These are phyloP conservation scores for Adelges cooleyi DNA, from an alignment of 1,140 invertebrate genomes.

Conservation along the genomic window DNA sequence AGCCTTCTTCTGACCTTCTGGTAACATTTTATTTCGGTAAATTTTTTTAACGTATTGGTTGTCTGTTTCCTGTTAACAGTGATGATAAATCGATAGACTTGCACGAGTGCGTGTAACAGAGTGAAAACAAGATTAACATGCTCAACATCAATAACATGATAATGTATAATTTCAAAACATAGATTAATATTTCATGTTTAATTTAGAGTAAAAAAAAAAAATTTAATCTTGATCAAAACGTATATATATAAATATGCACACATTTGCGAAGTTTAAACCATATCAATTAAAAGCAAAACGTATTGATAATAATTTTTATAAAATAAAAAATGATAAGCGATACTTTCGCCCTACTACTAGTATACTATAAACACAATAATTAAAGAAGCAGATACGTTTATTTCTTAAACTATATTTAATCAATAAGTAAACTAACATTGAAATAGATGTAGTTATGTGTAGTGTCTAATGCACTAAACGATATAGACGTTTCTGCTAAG, in stretches of 20 bases:
- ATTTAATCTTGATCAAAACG: not conserved
- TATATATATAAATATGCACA: no score
- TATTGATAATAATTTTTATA: no score
- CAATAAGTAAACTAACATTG: no score
- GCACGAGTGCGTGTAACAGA: not conserved
- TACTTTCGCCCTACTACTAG: no score
- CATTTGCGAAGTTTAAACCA: no score
- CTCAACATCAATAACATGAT: not conserved
- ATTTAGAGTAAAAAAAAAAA: not conserved
- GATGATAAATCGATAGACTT: not conserved
- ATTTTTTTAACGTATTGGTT: not conserved
- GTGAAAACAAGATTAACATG: not conserved
- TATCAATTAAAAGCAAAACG: no score
- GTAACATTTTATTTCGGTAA: not conserved
- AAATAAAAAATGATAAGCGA: no score
- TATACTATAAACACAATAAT: no score
- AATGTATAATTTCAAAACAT: not conserved
- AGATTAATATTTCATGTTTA: not conserved
- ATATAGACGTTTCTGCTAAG: not conserved
- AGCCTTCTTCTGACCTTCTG: not conserved
- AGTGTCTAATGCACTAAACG: not conserved
- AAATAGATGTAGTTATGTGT: conserved; percentile 2
- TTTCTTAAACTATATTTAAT: no score
- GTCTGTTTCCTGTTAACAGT: not conserved
- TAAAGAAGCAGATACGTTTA: no score